Conservation (phyloP, 30 jellyfish, hydroid and myxozoan species). For the Hydra vulgaris region DNA sequence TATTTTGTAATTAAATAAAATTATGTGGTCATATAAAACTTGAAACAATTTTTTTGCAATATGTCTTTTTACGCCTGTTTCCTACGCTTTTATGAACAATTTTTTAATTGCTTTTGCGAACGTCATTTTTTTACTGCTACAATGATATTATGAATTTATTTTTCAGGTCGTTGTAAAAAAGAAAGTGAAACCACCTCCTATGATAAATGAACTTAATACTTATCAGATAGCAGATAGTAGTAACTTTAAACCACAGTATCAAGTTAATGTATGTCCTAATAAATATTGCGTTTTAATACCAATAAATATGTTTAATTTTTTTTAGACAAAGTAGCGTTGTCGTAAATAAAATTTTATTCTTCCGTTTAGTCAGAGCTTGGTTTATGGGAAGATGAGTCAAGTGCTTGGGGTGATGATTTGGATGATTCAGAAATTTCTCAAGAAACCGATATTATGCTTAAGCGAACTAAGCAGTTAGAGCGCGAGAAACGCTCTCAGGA, state of each 20-base stretch:
- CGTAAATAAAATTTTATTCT: neutral
- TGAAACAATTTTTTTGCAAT: too few relatives aligned
- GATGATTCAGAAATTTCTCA: conserved; percentile 16
- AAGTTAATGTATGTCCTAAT: conserved; percentile 8
- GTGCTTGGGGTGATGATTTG: conserved; percentile 29
- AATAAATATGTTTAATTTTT: too few relatives aligned
- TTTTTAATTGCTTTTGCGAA: too few relatives aligned
- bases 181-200: conserved; percentile 6
- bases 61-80: too few relatives aligned
- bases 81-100: neutral
- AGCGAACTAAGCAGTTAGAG: conserved; percentile 21
- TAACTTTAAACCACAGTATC: conserved; percentile 15
- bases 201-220: neutral
- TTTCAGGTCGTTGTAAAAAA: conserved; percentile 20
- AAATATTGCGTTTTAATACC: neutral
- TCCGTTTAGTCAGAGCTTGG: conserved; percentile 26
- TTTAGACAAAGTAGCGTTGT: too few relatives aligned
- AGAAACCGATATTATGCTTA: conserved; percentile 17
- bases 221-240: neutral
- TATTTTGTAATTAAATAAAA: too few relatives aligned
- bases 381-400: conserved; percentile 23
- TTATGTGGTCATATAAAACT: too few relatives aligned
- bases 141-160: too few relatives aligned
- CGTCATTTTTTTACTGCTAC: too few relatives aligned
- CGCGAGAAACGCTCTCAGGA: conserved; percentile 29